These are phyloP conservation scores for Cordilura impudica DNA, from an alignment of 2,888 invertebrate genomes.

Conservation along the genomic window DNA sequence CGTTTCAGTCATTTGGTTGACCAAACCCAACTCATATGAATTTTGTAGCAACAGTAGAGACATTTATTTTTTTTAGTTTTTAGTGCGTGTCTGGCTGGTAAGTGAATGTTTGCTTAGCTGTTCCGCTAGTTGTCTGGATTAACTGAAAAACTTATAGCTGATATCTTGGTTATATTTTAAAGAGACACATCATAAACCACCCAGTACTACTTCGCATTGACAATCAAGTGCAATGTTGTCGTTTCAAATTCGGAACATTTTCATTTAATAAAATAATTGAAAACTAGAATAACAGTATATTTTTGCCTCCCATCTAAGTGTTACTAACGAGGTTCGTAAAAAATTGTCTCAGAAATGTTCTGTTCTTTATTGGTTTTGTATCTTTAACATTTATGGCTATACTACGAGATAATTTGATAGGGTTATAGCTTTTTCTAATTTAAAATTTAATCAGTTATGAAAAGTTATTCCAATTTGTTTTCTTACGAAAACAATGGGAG, in stretches of 20 bases:
- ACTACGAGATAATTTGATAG: not conserved
- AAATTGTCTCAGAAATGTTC: not conserved
- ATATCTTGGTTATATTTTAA: constrained; percentile 50
- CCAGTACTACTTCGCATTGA: constrained; percentile 38
- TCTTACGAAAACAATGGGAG: too few relatives aligned
- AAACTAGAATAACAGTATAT: not conserved
- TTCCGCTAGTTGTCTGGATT: not conserved
- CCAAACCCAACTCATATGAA: constrained; percentile 1
- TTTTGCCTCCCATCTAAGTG: not conserved
- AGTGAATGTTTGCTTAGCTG: not conserved
- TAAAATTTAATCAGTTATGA: too few relatives aligned
- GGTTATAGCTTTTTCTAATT: too few relatives aligned
- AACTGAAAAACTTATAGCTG: not conserved
- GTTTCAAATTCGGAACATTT: constrained; percentile 56
- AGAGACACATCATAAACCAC: constrained; percentile 60
- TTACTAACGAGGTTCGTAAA: not conserved
- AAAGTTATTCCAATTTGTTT: too few relatives aligned
- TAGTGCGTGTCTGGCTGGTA: constrained; percentile 14
- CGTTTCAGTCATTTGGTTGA: not conserved
- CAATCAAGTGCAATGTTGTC: not conserved
- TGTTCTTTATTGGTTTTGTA: not conserved
- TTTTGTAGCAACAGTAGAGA: constrained; percentile 15
- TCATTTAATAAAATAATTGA: constrained; percentile 50
- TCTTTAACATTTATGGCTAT: not conserved
- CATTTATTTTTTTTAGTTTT: constrained; percentile 30